phyloP scores from a whole-genome alignment of 2,113 vertebrate genomes.

The Cyprinodon variegatus region DNA sequence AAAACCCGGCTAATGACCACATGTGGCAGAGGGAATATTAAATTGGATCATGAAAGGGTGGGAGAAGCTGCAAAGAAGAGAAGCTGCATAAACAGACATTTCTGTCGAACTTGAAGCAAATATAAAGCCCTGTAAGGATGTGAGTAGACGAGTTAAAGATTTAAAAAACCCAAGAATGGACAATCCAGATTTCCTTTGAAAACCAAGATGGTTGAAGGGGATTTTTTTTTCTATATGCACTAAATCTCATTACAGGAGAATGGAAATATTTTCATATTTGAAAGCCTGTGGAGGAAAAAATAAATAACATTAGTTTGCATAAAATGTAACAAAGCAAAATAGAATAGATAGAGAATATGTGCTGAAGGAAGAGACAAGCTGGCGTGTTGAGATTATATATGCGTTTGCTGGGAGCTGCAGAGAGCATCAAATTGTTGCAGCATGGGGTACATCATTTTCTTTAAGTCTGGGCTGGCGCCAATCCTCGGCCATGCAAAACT shows the following conservation, averaged over 20 bases:
- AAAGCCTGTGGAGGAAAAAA: conserved; percentile 14
- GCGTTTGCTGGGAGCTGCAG: conserved; percentile 18
- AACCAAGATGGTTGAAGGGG: conserved; percentile 12
- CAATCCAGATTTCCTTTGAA: conserved; percentile 30
- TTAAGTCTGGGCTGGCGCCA: conserved; percentile 6
- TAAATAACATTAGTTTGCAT: conserved; percentile 17
- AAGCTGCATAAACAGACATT: conserved; percentile 5
- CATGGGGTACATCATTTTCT: conserved; percentile 18
- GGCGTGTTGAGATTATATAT: conserved; percentile 13
- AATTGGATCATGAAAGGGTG: conserved; percentile 33
- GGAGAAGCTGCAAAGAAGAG: conserved; percentile 10
- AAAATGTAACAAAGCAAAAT: conserved; percentile 41
- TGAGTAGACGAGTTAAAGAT: conserved; percentile 5
- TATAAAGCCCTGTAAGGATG: conserved; percentile 2
- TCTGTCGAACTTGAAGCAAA: conserved; percentile 20
- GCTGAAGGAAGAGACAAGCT: conserved; percentile 5
- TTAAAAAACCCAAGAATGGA: conserved; percentile 13
- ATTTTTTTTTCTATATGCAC: conserved; percentile 28
- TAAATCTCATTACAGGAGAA: conserved; percentile 12
- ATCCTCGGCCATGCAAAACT: conserved; percentile 12
- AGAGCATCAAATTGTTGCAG: conserved; percentile 9
- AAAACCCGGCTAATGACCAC: conserved; percentile 41
- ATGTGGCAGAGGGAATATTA: conserved; percentile 45
- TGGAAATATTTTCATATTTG: conserved; percentile 41
- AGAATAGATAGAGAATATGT: neutral